Evolutionary conservation across 2,797 vertebrate genomes (phyloP).

Genomic region (Thripadectes ignobilis): DNA sequence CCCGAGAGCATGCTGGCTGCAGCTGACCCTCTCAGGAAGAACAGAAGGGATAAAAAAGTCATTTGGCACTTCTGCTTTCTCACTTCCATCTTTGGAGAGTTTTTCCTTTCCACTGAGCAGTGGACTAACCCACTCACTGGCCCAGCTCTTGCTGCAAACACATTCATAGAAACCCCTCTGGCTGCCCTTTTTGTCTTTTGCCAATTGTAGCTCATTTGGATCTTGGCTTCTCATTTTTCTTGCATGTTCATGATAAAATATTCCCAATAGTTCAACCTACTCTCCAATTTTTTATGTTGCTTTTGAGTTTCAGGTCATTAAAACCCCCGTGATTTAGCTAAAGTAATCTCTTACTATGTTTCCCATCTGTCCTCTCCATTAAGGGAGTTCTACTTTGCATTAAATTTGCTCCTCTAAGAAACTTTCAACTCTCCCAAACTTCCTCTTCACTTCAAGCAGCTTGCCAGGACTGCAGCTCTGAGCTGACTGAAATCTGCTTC

Average conservation of each 20-base stretch:
- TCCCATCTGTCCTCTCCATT: constrained; percentile 53
- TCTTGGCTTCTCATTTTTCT: constrained; percentile 26
- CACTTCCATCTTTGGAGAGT: constrained; percentile 32
- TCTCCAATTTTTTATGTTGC: constrained; percentile 24
- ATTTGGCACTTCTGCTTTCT: constrained; percentile 46
- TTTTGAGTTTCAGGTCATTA: constrained; percentile 49
- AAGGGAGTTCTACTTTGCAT: background rate
- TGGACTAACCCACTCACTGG: constrained; percentile 5
- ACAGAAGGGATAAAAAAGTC: constrained; percentile 7
- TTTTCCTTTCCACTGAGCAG: constrained; percentile 14
- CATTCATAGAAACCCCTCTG: constrained; percentile 1
- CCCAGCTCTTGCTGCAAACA: constrained; percentile 16
- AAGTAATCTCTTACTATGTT: constrained; percentile 2
- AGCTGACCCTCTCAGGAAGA: constrained; percentile 31
- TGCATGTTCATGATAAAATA: constrained; percentile 15
- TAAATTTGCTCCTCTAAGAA: constrained; percentile 41
- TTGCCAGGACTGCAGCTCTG: background rate
- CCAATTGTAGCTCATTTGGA: constrained; percentile 48
- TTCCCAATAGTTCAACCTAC: background rate
- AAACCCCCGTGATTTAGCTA: background rate
- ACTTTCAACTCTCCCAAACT: background rate
- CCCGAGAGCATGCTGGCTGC: background rate
- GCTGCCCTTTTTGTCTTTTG: constrained; percentile 32
- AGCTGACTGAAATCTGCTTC: background rate
- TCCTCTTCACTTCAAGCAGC: background rate